Evolutionary conservation across 2,888 invertebrate species (phyloP).

Genomic region (Lycophotia porphyrea): DNA sequence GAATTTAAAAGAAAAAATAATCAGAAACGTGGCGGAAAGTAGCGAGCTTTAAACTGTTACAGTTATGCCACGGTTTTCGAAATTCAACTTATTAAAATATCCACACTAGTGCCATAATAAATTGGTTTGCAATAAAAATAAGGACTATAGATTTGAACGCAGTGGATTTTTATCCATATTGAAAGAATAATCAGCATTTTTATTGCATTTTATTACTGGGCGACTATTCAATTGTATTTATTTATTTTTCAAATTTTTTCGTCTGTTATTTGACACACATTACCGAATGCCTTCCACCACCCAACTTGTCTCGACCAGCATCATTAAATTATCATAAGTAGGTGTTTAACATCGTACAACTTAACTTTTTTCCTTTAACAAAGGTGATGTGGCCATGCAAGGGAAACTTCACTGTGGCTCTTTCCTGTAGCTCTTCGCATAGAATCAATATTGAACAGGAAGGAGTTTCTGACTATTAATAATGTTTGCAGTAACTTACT

Average conservation of each 20-base stretch:
- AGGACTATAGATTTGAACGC: background rate
- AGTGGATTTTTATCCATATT: background rate
- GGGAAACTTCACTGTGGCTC: constrained; percentile 35
- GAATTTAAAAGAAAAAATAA: background rate
- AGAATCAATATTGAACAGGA: constrained; percentile 56
- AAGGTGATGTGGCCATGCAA: constrained; percentile 7
- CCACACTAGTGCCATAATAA: background rate
- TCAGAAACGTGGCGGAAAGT: background rate
- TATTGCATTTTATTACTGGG: background rate
- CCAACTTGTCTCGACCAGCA: background rate
- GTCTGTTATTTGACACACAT: background rate
- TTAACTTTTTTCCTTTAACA: constrained; percentile 1
- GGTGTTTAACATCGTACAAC: background rate
- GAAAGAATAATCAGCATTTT: background rate
- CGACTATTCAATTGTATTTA: background rate
- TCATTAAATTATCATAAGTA: background rate
- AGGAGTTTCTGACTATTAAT: constrained; percentile 48
- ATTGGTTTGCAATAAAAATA: background rate
- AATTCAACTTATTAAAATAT: background rate
- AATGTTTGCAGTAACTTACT: constrained; percentile 50
- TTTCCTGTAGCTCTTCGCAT: constrained; percentile 23
- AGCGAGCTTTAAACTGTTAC: background rate
- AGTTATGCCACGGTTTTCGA: background rate
- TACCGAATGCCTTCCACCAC: background rate
- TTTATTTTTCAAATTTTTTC: background rate